These are phyloP conservation scores for Tetraodon nigroviridis DNA, from an alignment of 2,113 vertebrate species.

Conservation along the genomic window DNA sequence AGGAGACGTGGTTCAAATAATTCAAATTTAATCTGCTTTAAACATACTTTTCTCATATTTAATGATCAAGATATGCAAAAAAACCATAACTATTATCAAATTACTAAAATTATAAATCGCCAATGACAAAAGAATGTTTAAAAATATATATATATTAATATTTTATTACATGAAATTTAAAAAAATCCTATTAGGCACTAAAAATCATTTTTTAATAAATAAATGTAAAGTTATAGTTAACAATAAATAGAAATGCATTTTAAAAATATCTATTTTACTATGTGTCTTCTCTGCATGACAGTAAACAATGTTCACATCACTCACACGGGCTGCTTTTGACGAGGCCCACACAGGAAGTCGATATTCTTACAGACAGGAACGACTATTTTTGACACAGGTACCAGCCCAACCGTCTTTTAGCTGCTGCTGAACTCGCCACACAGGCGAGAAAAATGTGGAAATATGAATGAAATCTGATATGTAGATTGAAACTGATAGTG, in stretches of 20 bases:
- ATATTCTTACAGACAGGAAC: slow-evolving; percentile 30
- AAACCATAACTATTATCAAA: not conserved
- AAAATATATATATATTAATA: too few species aligned
- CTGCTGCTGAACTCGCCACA: slow-evolving; percentile 33
- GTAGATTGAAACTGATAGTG: slow-evolving; percentile 18
- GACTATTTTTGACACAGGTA: slow-evolving; percentile 42
- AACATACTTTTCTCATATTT: not conserved
- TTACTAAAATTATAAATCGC: too few species aligned
- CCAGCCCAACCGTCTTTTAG: slow-evolving; percentile 29
- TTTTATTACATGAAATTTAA: too few species aligned
- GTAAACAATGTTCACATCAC: slow-evolving; percentile 17
- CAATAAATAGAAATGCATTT: slow-evolving; percentile 21
- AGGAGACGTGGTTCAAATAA: not conserved
- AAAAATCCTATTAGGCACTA: too few species aligned
- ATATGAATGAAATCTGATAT: slow-evolving; percentile 40
- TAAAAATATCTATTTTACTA: slow-evolving; percentile 8
- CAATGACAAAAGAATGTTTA: too few species aligned
- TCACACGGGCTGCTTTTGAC: slow-evolving; percentile 25
- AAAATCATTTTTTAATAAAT: not conserved
- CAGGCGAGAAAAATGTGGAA: slow-evolving; percentile 37
- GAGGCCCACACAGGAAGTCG: slow-evolving; percentile 44
- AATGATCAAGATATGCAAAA: not conserved
- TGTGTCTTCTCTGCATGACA: slow-evolving; percentile 2
- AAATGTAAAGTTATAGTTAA: not conserved
- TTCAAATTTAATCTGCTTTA: slow-evolving; percentile 1